phyloP scores from a whole-genome alignment of 2,797 vertebrate species.

The Capromys pilorides region DNA sequence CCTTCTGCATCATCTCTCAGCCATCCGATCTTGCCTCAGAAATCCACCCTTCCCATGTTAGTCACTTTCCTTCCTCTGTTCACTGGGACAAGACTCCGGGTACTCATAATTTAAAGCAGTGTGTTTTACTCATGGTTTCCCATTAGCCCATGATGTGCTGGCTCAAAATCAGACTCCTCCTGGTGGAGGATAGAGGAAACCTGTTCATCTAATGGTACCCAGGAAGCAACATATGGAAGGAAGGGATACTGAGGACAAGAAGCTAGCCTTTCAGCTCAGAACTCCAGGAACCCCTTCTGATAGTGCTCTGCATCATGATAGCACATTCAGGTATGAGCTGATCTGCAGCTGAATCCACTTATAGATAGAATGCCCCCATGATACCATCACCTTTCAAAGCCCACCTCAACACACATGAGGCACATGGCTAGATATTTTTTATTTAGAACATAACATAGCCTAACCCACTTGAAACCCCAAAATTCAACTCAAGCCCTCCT shows the following conservation, averaged over 20 bases:
- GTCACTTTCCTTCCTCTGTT: neutral
- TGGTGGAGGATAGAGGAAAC: neutral
- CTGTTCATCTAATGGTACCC: neutral
- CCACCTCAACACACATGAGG: neutral
- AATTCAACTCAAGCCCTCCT: neutral
- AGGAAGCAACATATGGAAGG: neutral
- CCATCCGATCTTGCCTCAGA: too few relatives aligned
- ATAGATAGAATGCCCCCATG: neutral
- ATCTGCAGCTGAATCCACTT: neutral
- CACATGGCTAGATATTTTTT: too few relatives aligned
- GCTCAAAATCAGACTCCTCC: neutral
- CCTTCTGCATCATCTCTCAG: neutral
- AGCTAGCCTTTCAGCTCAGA: neutral
- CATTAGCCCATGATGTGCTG: neutral
- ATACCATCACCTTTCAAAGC: neutral
- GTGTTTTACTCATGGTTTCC: neutral
- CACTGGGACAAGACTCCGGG: neutral
- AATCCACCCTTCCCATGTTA: neutral
- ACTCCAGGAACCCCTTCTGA: neutral
- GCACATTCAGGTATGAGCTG: neutral
- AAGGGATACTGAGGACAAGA: neutral
- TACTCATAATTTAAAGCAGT: neutral
- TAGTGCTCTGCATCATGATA: too few relatives aligned
- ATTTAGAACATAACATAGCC: neutral
- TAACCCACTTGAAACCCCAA: neutral